Conservation (phyloP, 2,797 vertebrate genomes). For the Falco peregrinus region DNA sequence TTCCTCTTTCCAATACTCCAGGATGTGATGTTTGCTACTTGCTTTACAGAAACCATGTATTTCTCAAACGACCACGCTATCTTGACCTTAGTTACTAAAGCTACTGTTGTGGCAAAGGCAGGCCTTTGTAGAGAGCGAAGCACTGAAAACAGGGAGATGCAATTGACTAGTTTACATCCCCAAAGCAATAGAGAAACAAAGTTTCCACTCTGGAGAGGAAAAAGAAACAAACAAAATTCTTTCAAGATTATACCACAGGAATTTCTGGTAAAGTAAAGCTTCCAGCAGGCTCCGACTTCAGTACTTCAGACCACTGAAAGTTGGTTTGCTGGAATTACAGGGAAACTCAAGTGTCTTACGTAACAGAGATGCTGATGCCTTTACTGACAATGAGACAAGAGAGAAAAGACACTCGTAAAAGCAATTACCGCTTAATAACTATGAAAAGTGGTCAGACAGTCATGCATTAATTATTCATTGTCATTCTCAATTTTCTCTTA, state of each 20-base stretch:
- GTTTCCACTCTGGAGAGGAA: neutral
- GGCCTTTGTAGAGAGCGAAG: neutral
- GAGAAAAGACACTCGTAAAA: neutral
- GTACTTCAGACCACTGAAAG: neutral
- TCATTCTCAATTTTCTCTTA: neutral
- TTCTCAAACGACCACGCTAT: neutral
- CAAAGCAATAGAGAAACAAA: neutral
- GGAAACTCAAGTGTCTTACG: fast-evolving
- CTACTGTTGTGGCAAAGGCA: neutral
- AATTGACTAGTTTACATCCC: neutral
- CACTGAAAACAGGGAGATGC: neutral
- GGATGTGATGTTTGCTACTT: neutral
- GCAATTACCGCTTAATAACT: neutral
- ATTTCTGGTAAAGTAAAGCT: neutral
- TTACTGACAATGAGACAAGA: neutral
- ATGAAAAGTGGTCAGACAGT: neutral
- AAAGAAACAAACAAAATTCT: too few relatives aligned
- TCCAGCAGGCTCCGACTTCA: neutral
- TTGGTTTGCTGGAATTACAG: neutral
- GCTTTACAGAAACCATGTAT: neutral
- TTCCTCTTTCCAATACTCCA: neutral
- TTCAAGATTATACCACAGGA: neutral
- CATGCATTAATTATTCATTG: neutral
- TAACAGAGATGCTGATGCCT: neutral
- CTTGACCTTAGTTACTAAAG: neutral